Evolutionary conservation across 2,888 invertebrate species (phyloP).

Genomic region (Isoperla grammatica): DNA sequence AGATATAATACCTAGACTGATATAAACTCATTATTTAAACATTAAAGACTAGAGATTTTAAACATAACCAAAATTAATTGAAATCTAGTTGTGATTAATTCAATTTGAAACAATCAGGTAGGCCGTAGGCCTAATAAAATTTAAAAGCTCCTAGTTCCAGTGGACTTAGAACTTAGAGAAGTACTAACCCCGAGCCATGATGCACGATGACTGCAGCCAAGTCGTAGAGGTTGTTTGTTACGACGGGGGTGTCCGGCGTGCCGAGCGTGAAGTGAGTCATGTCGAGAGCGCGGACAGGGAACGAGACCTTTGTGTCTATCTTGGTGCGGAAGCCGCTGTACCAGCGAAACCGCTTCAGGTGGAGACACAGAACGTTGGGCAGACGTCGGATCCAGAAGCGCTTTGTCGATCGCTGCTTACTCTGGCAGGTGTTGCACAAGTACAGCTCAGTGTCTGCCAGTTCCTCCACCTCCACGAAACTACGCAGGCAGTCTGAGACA

Average conservation of each 20-base stretch:
- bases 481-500: constrained; percentile 57
- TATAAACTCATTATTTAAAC: no score
- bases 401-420: constrained; percentile 76
- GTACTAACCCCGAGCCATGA: constrained; percentile 66
- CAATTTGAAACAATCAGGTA: no score
- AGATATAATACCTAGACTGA: no score
- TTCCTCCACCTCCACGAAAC: constrained; percentile 74
- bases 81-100: no score
- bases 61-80: no score
- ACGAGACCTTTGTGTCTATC: constrained; percentile 70
- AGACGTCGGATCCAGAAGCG: constrained; percentile 76
- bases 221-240: constrained; percentile 63
- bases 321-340: constrained; percentile 72
- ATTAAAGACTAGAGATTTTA: no score
- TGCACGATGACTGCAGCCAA: constrained; percentile 76
- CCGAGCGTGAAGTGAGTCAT: constrained; percentile 72
- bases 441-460: constrained; percentile 76
- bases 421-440: constrained; percentile 74
- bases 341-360: constrained; percentile 80
- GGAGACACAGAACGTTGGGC: constrained; percentile 77
- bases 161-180: no score
- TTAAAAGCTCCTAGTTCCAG: no score
- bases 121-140: no score
- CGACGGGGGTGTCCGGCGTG: constrained; percentile 39
- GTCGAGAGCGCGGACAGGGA: constrained; percentile 68